Evolutionary conservation across 2,888 invertebrate species (phyloP).

Genomic region (Drosophila multiciliata): DNA sequence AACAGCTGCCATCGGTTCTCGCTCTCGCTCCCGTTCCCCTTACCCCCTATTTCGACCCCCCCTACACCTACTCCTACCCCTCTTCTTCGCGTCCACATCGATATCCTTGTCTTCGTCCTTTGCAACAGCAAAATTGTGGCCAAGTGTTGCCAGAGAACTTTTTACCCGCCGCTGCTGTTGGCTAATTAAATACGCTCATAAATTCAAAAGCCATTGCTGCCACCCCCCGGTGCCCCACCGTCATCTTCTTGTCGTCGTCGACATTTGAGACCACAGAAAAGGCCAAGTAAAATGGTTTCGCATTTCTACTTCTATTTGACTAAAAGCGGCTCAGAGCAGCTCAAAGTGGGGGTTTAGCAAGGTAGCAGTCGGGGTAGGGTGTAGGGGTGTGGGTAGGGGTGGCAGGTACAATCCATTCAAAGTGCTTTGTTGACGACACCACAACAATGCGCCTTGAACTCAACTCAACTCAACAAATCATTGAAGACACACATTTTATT

Average conservation of each 20-base stretch:
- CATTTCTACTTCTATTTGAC: slow-evolving; percentile 41
- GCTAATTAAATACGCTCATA: slow-evolving; percentile 78
- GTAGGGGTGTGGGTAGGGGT: not conserved
- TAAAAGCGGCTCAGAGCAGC: slow-evolving; percentile 48
- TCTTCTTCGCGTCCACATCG: slow-evolving; percentile 2
- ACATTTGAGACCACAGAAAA: slow-evolving; percentile 42
- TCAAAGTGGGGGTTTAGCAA: slow-evolving; percentile 16
- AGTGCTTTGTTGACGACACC: slow-evolving; percentile 43
- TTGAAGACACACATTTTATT: slow-evolving; percentile 34
- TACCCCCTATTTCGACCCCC: too few species aligned
- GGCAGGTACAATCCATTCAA: slow-evolving; percentile 38
- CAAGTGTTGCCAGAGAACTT: slow-evolving; percentile 44
- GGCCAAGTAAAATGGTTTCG: slow-evolving; percentile 45
- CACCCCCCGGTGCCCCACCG: too few species aligned
- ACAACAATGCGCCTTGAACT: slow-evolving; percentile 52
- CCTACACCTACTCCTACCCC: not conserved
- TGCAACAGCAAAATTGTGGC: slow-evolving; percentile 37
- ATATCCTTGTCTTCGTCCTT: slow-evolving; percentile 1
- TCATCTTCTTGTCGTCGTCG: slow-evolving; percentile 6
- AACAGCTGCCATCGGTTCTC: slow-evolving; percentile 55
- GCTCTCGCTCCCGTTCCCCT: not conserved
- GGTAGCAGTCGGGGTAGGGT: not conserved
- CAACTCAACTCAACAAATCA: slow-evolving; percentile 33
- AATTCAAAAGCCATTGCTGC: slow-evolving; percentile 65
- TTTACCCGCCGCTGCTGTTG: slow-evolving; percentile 41